Evolutionary conservation across 2,797 vertebrate species (phyloP).

Genomic region (Heliangelus exortis): DNA sequence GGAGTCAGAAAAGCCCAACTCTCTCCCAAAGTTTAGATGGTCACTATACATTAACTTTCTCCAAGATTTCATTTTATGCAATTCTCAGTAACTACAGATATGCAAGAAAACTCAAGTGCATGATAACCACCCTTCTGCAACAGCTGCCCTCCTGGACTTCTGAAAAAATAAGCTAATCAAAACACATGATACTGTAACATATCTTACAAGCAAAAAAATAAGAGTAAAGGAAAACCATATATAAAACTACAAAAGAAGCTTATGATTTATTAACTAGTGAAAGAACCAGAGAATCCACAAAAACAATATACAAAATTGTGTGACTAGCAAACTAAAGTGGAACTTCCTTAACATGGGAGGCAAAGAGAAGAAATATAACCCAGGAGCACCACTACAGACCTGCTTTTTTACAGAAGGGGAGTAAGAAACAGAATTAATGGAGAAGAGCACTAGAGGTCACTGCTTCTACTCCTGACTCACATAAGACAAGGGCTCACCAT

Average conservation of each 20-base stretch:
- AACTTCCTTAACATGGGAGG: not conserved
- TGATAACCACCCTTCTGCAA: not conserved
- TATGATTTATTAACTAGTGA: not conserved
- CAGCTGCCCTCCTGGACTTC: not conserved
- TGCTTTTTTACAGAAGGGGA: not conserved
- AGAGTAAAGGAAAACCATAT: not conserved
- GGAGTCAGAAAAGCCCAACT: not conserved
- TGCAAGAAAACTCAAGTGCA: not conserved
- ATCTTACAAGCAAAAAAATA: not conserved
- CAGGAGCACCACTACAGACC: not conserved
- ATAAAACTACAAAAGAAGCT: not conserved
- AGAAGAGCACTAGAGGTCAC: slow-evolving; percentile 5
- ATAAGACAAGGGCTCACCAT: not conserved
- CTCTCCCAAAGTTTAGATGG: not conserved
- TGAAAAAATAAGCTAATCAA: not conserved
- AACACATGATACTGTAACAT: not conserved
- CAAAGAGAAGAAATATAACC: not conserved
- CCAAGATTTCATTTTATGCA: not conserved
- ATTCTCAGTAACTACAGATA: not conserved
- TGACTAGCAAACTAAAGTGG: not conserved
- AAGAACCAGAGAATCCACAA: not conserved
- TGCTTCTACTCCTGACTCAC: not conserved
- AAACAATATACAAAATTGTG: not conserved
- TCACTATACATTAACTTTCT: not conserved
- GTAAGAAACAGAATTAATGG: not conserved